phyloP scores from a whole-genome alignment of 64 coral and sea anemone species.

The Acropora tenuis region DNA sequence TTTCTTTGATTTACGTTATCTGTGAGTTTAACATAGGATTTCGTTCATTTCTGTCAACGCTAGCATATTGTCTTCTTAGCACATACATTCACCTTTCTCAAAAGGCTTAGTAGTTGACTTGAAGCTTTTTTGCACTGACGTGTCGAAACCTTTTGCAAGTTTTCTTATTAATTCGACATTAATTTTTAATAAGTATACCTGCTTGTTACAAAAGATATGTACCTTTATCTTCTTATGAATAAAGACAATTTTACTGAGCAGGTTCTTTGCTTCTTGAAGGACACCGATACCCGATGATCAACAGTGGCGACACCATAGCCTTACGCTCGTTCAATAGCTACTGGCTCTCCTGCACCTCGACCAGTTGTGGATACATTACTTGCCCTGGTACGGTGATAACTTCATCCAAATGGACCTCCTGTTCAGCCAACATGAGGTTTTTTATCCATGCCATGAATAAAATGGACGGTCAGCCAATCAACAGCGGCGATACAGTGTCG shows the following conservation, averaged over 20 bases:
- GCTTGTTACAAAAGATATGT: no score
- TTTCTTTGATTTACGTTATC: no score
- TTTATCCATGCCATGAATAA: background rate
- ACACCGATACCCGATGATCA: constrained; percentile 45
- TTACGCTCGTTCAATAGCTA: background rate
- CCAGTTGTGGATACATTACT: background rate
- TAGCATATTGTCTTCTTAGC: no score
- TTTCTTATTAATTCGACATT: no score
- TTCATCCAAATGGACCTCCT: background rate
- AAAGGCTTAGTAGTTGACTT: no score
- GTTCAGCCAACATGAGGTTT: background rate
- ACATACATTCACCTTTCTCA: no score
- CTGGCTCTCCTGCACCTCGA: background rate
- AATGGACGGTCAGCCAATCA: constrained; percentile 32
- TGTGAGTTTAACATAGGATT: no score
- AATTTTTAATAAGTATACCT: background rate
- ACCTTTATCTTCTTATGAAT: no score
- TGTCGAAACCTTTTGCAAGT: no score
- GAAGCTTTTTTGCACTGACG: no score
- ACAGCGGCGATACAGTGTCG: constrained; percentile 21
- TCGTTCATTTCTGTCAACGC: no score
- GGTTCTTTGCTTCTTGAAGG: background rate
- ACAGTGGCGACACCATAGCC: constrained; percentile 49
- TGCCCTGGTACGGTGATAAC: background rate
- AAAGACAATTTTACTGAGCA: background rate